Evolutionary conservation across 2,797 vertebrate genomes (phyloP), one percentile per base, ranked within the genome.

Genomic region (Sphaeramia orbicularis): DNA sequence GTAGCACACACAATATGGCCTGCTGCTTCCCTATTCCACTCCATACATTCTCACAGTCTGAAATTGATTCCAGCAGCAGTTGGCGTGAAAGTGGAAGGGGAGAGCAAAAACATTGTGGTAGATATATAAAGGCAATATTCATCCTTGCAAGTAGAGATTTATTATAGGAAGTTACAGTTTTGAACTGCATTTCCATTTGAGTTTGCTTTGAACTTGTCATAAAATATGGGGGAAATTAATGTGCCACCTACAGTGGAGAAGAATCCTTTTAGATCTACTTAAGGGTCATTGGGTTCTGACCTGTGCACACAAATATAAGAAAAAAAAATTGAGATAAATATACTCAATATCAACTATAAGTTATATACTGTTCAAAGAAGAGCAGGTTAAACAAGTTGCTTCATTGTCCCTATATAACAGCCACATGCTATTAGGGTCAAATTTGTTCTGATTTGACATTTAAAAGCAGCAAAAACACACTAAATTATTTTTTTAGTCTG

Each of bases 51-150:
- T 54, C 81, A 63, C 65, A 78, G 67, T 37, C 78, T 69, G 66
- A 86, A 84, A 86, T 80, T 78, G 83, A 88, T 88, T 86, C 65
- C 44, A 72, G 80, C 77, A 71, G 83, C 88, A 85, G 83, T 68
- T 45, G 58, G 76, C 65, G 44, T 78, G 82, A 88, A 82, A 86
- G 74, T 83, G 71, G 66, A 80, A 76, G 53, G 64, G 61, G 74
- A 78, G 71, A 86, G 72, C 59, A 24, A 78, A 88, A 82, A 86
- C 66, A 78, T 75, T 72, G 83, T 51, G 36, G 43, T 49, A 75
- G 53, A 81, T 71, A 58, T 65, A 76, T 75, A 65, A 84, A 78
- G 71, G 83, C 76, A 72, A 84, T 77, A 80, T 86, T 81, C 73
- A 78, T 79, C 66, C 63, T 74, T 21, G 48, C 64, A 54, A 81